These are phyloP conservation scores for Limnephilus auricula DNA, from an alignment of 2,888 invertebrate species.

Conservation along the genomic window DNA sequence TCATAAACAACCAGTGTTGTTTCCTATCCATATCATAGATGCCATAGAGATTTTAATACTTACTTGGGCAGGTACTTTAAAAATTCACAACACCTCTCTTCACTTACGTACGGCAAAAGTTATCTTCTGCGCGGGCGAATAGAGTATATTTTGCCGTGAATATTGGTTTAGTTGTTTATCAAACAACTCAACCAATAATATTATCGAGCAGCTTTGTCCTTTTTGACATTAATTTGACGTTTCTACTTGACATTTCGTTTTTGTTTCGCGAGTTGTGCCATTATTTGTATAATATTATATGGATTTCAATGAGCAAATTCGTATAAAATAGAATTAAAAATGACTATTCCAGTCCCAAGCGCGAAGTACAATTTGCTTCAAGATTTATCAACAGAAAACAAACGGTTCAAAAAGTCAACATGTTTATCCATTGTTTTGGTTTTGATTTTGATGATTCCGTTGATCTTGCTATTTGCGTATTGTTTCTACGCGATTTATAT, in stretches of 20 bases:
- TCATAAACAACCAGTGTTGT: constrained; percentile 50
- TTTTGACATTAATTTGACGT: neutral
- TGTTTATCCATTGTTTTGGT: constrained; percentile 40
- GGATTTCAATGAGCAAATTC: neutral
- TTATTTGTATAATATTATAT: neutral
- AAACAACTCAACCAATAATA: neutral
- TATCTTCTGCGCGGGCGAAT: neutral
- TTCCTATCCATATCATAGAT: neutral
- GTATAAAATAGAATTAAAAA: constrained; percentile 34
- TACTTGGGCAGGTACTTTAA: neutral
- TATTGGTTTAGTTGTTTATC: no score
- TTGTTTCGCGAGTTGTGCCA: neutral
- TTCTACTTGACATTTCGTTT: constrained; percentile 21
- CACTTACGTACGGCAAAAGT: neutral
- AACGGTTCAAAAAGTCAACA: constrained; percentile 22
- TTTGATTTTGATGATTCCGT: constrained; percentile 35
- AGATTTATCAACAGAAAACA: neutral
- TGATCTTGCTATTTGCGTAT: constrained; percentile 31
- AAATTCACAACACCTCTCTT: neutral
- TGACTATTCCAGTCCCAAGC: constrained; percentile 56
- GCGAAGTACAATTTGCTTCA: constrained; percentile 56
- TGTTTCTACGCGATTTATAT: constrained; percentile 10
- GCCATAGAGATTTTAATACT: neutral
- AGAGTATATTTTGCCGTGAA: neutral
- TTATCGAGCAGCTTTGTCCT: neutral